Percentiles rank a stretch among this genome's conserved stretches.
These are phyloP conservation scores for Callipepla californica DNA, from an alignment of 2,113 vertebrate species.

Conservation along the genomic window DNA sequence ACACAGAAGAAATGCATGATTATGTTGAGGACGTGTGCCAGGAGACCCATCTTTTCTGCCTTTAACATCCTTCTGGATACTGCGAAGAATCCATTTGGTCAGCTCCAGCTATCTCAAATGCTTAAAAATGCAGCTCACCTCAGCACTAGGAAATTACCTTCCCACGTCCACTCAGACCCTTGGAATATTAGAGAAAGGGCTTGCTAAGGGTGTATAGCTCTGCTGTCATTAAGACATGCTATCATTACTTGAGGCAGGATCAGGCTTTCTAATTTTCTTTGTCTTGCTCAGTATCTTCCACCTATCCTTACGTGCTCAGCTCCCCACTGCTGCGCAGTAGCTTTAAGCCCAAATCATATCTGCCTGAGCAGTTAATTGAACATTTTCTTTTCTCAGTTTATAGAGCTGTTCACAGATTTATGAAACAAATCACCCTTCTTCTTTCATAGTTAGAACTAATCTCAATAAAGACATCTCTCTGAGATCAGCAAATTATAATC, in stretches of 20 bases:
- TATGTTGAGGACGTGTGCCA: background rate
- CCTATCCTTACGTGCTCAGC: background rate
- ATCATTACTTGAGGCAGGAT: background rate
- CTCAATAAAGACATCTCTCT: slow-evolving; percentile 59
- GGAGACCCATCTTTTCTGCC: background rate
- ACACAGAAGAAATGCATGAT: background rate
- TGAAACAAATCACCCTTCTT: slow-evolving; percentile 57
- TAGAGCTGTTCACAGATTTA: slow-evolving; percentile 51
- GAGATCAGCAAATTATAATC: slow-evolving; percentile 62
- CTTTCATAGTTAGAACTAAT: slow-evolving; percentile 45
- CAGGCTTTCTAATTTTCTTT: background rate
- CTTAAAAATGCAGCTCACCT: background rate
- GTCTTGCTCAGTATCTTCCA: background rate
- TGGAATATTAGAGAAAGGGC: background rate
- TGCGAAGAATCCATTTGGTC: background rate
- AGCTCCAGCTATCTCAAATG: background rate
- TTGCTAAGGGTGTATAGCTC: background rate
- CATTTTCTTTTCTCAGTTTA: slow-evolving; percentile 59
- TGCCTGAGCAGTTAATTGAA: slow-evolving; percentile 60
- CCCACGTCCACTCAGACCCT: background rate
- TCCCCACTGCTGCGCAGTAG: background rate
- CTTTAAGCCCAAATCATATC: slow-evolving; percentile 6
- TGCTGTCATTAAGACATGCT: background rate
- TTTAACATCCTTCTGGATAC: background rate
- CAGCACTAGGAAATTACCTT: background rate